Conservation (phyloP, 2,797 vertebrate species). For the Sebastes wilsoni region DNA sequence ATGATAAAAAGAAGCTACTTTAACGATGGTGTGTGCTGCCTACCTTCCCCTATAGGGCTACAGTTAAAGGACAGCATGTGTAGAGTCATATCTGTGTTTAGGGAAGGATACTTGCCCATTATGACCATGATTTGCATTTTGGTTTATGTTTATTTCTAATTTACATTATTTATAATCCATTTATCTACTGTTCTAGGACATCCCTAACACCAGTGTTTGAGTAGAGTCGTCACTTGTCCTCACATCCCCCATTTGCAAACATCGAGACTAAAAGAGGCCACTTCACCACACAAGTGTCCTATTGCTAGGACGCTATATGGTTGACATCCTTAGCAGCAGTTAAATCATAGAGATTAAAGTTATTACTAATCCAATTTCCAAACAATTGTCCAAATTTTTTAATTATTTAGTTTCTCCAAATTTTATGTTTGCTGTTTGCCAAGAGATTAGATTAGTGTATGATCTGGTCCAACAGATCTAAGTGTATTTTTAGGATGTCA, state of each 20-base stretch:
- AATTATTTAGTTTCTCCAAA: too few relatives aligned
- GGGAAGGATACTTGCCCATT: neutral
- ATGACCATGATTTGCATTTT: neutral
- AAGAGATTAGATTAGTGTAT: too few relatives aligned
- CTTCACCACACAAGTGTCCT: slow-evolving; percentile 39
- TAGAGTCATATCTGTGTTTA: neutral
- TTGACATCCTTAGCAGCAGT: neutral
- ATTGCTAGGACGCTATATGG: neutral
- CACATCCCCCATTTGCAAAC: slow-evolving; percentile 33
- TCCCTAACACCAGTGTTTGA: neutral
- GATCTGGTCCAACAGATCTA: too few relatives aligned
- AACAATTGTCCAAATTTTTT: too few relatives aligned
- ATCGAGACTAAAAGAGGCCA: slow-evolving; percentile 32
- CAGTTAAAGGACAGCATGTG: neutral
- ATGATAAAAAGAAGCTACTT: neutral
- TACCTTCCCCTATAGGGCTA: neutral
- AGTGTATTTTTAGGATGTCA: too few relatives aligned
- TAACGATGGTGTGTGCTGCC: neutral
- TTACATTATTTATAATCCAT: neutral
- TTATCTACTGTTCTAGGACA: neutral
- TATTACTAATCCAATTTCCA: too few relatives aligned
- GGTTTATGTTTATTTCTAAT: neutral
- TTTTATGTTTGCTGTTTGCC: too few relatives aligned
- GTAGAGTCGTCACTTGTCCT: neutral
- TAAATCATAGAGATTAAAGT: too few relatives aligned